Base-by-base conservation (phyloP, 2,113 vertebrate species). In the Eupsittula cactorum region DNA sequence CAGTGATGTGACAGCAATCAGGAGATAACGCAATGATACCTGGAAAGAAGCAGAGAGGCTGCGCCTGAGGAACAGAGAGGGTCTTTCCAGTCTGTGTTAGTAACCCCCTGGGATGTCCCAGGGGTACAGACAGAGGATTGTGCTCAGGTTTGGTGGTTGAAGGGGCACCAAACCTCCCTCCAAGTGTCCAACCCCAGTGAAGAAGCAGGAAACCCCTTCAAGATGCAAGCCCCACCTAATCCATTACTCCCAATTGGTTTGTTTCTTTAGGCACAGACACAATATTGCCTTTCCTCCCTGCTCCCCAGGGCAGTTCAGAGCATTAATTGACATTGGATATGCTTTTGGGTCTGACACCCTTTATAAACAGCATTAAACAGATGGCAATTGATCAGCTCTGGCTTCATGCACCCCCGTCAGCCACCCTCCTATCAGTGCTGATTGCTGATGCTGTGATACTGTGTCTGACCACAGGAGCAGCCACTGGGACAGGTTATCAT, bases 351-450 rank as follows among this genome's bases (percentile, higher is more conserved):
- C 93, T 95, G 96, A 87, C 83, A 91, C 52, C 50, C 70, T 93
- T 86, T 60, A 82, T 84, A 62, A 95, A 57, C 91, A 93, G 89
- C n/a, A 85, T 95, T 87, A 92, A 95, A 87, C 93, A 89, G 91
- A 35, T 60, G 67, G 64, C 41, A 79, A 92, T 89, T 89, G 94
- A 95, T 86, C 88, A 88, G 69, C 69, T 82, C 80, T 35, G 91
- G 41, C 18, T 78, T 49, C 67, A 46, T 4, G 0, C 25, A 82
- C 69, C 77, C 78, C 52, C 10, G n/a, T 63, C 92, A 88, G 82
- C 42, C 20, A 1, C 81, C 67, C 86, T 78, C 52, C 11, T 59
- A 16, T 65, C 69, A 0, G 59, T 4, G 52, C 80, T 86, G 90
- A 35, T 8, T 47, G 50, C 69, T 2, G 29, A 71, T 11, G 9